phyloP scores from a whole-genome alignment of 2,113 vertebrate genomes.

The Oostethus manadensis region DNA sequence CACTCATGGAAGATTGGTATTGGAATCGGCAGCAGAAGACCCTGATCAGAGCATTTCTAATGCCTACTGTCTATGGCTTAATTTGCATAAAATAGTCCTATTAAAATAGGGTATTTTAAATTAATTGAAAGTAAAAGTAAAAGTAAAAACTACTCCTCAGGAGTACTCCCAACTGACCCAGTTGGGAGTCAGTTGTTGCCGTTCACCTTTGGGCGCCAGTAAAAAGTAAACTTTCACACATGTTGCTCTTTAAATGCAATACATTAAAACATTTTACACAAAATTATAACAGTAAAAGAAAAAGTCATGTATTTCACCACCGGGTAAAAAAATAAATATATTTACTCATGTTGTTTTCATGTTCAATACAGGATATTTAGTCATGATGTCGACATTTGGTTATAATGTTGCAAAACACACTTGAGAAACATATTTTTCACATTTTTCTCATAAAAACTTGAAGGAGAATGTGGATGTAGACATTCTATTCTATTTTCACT shows the following conservation, averaged over 20 bases:
- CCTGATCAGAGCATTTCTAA: too few species aligned
- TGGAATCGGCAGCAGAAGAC: too few species aligned
- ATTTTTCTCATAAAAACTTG: constrained; percentile 3
- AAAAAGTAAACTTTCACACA: not conserved
- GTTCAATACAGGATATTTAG: not conserved
- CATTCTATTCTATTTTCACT: too few species aligned
- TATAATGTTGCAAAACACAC: constrained; percentile 6
- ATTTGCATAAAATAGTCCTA: too few species aligned
- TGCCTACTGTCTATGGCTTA: too few species aligned
- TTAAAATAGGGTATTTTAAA: too few species aligned
- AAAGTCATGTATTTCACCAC: not conserved
- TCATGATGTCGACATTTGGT: not conserved
- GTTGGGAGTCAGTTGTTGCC: not conserved
- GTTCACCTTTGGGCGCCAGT: not conserved
- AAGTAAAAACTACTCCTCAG: too few species aligned
- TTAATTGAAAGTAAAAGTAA: too few species aligned
- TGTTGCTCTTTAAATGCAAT: not conserved
- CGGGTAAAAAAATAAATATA: not conserved
- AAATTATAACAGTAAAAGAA: not conserved
- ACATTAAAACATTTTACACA: too few species aligned
- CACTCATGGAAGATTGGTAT: too few species aligned
- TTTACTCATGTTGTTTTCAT: not conserved
- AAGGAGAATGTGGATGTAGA: too few species aligned
- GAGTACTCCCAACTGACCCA: not conserved
- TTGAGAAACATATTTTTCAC: not conserved